These are phyloP conservation scores for Cyprinodon variegatus DNA, from an alignment of 2,113 vertebrate genomes.

Conservation along the genomic window DNA sequence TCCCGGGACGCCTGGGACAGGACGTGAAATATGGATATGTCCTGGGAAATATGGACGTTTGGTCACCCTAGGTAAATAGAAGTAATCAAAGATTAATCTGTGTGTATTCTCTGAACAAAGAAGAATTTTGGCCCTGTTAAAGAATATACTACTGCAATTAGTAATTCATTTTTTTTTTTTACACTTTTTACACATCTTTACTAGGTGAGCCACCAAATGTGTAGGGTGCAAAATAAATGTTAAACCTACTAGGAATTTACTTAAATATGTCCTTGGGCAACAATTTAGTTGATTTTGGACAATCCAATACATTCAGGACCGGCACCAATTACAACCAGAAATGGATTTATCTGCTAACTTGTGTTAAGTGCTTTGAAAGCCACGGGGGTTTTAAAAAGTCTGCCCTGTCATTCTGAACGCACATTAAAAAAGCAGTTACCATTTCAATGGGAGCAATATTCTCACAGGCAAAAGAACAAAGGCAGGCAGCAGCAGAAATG, in stretches of 20 bases:
- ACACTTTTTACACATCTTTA: not conserved
- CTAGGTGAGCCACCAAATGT: not conserved
- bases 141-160: not conserved
- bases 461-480: conserved; percentile 63
- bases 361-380: conserved; percentile 54
- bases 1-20: no score
- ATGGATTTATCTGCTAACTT: conserved; percentile 45
- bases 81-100: no score
- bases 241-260: conserved; percentile 15
- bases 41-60: no score
- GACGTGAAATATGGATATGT: no score
- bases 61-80: no score
- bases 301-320: not conserved
- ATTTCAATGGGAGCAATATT: conserved; percentile 65
- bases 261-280: conserved; percentile 10
- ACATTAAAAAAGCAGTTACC: conserved; percentile 71
- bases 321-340: conserved; percentile 51
- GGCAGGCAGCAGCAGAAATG: conserved; percentile 70
- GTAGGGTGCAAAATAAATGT: not conserved
- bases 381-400: conserved; percentile 43
- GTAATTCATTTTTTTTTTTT: not conserved
- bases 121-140: not conserved
- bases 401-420: conserved; percentile 60
- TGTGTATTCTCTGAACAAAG: not conserved
- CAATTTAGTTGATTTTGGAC: conserved; percentile 35